These are phyloP conservation scores for Germaria angustata DNA, from an alignment of 2,888 invertebrate genomes.

Conservation along the genomic window DNA sequence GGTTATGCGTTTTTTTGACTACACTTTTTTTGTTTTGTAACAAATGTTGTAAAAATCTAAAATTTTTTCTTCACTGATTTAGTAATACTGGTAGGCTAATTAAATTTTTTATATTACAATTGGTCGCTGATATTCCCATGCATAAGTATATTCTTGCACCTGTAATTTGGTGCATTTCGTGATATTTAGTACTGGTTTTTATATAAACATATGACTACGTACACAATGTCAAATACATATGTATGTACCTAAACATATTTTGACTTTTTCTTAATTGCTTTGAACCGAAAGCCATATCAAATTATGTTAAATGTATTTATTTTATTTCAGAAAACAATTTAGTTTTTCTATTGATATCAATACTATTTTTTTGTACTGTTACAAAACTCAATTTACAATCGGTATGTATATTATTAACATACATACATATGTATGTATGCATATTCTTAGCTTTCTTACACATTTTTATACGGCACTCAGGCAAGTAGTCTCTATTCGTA, in stretches of 20 bases:
- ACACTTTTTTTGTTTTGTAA: too few relatives aligned
- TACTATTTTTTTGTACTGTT: too few relatives aligned
- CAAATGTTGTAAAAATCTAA: neutral
- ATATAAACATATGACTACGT: neutral
- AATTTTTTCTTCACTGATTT: neutral
- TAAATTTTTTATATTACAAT: too few relatives aligned
- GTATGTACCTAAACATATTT: neutral
- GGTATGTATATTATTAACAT: too few relatives aligned
- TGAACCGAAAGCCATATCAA: neutral
- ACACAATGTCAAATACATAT: neutral
- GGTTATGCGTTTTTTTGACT: too few relatives aligned
- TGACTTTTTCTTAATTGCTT: neutral
- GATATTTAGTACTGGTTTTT: constrained; percentile 10
- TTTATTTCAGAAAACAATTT: neutral
- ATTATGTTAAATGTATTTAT: neutral
- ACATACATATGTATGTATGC: neutral
- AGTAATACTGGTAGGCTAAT: too few relatives aligned
- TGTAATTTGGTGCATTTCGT: constrained; percentile 33
- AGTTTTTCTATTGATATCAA: too few relatives aligned
- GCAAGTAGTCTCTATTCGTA: neutral
- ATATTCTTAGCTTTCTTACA: neutral
- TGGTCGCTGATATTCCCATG: too few relatives aligned
- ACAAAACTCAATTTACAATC: too few relatives aligned
- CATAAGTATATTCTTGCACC: constrained; percentile 43
- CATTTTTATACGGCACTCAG: neutral